Base-by-base conservation (phyloP, 2,797 vertebrate species). In the Pteropus rufus region DNA sequence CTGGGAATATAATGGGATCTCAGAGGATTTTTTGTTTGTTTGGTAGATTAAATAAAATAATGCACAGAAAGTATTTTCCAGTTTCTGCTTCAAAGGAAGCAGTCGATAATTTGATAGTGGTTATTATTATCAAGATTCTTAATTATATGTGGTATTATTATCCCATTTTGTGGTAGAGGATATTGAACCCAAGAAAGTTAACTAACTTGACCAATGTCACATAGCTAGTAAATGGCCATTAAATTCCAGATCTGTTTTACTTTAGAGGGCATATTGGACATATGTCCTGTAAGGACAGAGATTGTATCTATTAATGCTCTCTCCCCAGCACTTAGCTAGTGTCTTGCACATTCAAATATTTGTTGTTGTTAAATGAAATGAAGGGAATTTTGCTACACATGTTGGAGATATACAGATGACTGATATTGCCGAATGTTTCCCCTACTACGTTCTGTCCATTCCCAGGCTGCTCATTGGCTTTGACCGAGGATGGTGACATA, bases 361-460 rank as follows among this genome's bases (percentile, higher is more conserved):
- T 96, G 76, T 91, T 96, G 69, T 85, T 85, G 82, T 86, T 95
- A 83, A 85, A 67, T 91, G 72, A 93, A 90, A 93, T 83, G 82
- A 93, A 96, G 86, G 89, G 89, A 39, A 56, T 90, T 93, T 87
- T 94, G 91, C 69, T 96, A 24, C 58, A 54, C 21, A 39, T 0
- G 3, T 79, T 94, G 75, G 92, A 92, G 87, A 85, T 72, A 3
- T 4, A 62, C 80, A 73, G 80, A 77, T 92, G 87, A 92, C 81
- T 89, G 88, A 89, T 62, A 65, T 62, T 95, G 92, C 84, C 10
- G 14, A 54, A 19, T 80, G 65, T 86, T 94, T 82, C 87, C 93
- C 94, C 67, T 69, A 10, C 82, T 84, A 31, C 2, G 1, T 64
- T 93, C 76, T 95, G 92, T 72, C 80, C 29, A 0, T 89, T 82